Conservation (phyloP, 53 echinoderm and acorn worm genomes). For the Mesocentrotus franciscanus region DNA sequence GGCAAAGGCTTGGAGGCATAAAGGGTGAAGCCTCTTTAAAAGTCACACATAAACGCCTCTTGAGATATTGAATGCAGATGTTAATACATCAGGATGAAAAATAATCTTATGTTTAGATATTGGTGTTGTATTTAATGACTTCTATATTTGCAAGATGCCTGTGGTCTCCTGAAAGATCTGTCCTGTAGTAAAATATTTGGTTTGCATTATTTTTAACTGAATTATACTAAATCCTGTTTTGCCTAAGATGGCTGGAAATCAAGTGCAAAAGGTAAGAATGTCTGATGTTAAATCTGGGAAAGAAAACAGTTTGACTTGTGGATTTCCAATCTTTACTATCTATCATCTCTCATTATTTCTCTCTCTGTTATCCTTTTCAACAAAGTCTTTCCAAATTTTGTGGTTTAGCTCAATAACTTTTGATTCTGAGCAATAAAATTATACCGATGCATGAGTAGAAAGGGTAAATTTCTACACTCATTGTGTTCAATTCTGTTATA, state of each 20-base stretch:
- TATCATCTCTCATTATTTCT: background rate
- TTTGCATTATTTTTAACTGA: background rate
- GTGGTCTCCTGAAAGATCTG: background rate
- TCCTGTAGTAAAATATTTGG: background rate
- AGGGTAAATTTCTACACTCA: too few relatives aligned
- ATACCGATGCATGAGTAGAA: too few relatives aligned
- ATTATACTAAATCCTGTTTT: background rate
- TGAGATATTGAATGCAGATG: background rate
- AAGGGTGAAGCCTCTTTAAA: background rate
- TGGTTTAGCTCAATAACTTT: too few relatives aligned
- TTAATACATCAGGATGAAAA: too few relatives aligned
- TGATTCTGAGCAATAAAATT: too few relatives aligned
- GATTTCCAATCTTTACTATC: background rate
- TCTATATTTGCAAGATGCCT: background rate
- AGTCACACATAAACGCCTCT: background rate
- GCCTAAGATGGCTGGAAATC: constrained; percentile 47
- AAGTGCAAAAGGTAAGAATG: constrained; percentile 34
- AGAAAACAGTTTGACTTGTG: background rate
- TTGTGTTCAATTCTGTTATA: too few relatives aligned
- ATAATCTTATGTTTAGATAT: too few relatives aligned
- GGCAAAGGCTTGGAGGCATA: too few relatives aligned
- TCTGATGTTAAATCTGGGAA: background rate
- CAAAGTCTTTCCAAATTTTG: too few relatives aligned
- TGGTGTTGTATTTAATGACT: too few relatives aligned
- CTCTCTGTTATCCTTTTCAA: background rate